Evolutionary conservation across 1,140 invertebrate species (phyloP), one percentile per base, ranked within the genome.

Genomic region (Geopemphigus sp.): DNA sequence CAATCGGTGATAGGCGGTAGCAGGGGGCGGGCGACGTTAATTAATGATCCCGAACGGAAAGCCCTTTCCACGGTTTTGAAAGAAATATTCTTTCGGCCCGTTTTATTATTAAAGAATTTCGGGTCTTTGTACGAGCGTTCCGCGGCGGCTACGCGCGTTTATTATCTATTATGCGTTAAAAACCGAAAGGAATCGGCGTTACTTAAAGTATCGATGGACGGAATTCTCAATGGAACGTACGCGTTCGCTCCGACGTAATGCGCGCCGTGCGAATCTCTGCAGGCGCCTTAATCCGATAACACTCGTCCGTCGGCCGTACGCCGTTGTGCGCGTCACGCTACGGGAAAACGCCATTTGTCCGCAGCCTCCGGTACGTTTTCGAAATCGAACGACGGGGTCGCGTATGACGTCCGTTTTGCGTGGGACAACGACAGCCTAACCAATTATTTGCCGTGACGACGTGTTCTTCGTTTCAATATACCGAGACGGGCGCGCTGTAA

Each of bases 271-370:
- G n/a, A n/a, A n/a, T n/a, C n/a, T 45, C 19, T 66, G n/a, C 63
- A 22, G 19, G 63, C 39, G 22, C n/a, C 32, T 45, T 45, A 45
- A 66, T 66, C 63, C 63, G 39, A 66, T 66, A 66, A 66, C n/a
- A n/a, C n/a, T n/a, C n/a, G n/a, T n/a, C n/a, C n/a, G n/a, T n/a
- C n/a, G n/a, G n/a, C n/a, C n/a, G n/a, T n/a, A n/a, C n/a, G n/a
- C n/a, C 32, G 39, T 64, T 64, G 29, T n/a, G n/a, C 45, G 19
- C 32, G 22, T n/a, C 15, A 8, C 17, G 32, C 32, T 8, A 39
- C 8, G 32, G 32, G 29, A 64, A 64, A 64, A 64, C 32, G 63
- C 17, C 24, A 61, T 15, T 26, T 15, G 24, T 26, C 5, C 5
- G 11, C 39, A 29, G 15, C n/a, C n/a, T n/a, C n/a, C n/a, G n/a